Base-by-base conservation (phyloP, 1,140 invertebrate species). In the Calosoma granatense region DNA sequence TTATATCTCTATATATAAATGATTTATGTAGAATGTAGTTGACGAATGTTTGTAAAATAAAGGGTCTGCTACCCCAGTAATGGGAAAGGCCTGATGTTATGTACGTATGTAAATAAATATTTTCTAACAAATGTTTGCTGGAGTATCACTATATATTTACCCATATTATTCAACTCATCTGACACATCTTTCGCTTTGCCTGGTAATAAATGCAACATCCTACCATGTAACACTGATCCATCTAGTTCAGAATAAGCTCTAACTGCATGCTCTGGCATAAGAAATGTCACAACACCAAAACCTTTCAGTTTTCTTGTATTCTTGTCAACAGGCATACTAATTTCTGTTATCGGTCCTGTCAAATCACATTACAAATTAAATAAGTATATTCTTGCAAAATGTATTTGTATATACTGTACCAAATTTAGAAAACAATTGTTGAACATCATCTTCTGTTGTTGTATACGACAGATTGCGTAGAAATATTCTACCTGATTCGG, bases 211-310 rank as follows among this genome's bases (percentile, higher is more conserved):
- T 99, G 97, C 17, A 99, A 68, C 81, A 97, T 86, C 63, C 97
- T 76, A 0, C 97, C 97, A 67, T 92, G 86, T 61, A 96, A 90
- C 53, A 86, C 78, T 2, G 84, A 87, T 2, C 94, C 94, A 75
- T 99, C 95, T 1, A 98, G 74, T 64, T 86, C 83, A 15, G 80
- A 78, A 66, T 88, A 97, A 0, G 97, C 97, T 67, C 82, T 85
- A 0, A 92, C 81, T 0, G 97, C 97, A 76, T 99, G 87, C 72
- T 98, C 95, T 0, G 96, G 94, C 77, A 99, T 87, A 67, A 99
- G 74, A 72, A 87, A 99, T 0, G 92, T 94, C 0, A 99, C 79
- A 1, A 88, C 86, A 1, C 90, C 97, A 76, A 96, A 99, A 1
- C 96, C 97, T 77, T 98, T 98, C 0, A 85, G 77, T 72, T 90